phyloP scores from a whole-genome alignment of 2,888 invertebrate species.

The Eupithecia subumbrata region DNA sequence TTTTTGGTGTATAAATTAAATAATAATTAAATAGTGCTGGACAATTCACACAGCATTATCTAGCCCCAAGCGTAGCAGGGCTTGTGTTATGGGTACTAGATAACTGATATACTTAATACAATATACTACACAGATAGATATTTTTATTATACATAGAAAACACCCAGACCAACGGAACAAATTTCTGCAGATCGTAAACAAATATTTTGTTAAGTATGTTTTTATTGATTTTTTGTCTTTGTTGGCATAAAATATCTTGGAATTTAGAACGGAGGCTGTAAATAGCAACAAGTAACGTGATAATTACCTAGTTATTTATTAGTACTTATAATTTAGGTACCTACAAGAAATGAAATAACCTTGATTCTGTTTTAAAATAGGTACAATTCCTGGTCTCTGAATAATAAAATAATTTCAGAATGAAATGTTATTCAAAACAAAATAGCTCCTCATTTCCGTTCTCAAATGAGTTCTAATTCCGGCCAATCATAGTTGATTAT shows the following conservation, averaged over 20 bases:
- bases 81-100: no score
- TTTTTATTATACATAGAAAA: no score
- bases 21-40: no score
- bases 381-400: neutral
- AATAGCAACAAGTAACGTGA: neutral
- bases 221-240: neutral
- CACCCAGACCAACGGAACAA: no score
- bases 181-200: no score
- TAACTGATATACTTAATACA: no score
- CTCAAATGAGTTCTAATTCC: constrained; percentile 16
- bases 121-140: no score
- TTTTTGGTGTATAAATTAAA: no score
- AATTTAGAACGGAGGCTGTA: neutral
- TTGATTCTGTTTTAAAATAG: neutral
- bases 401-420: neutral
- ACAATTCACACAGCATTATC: no score
- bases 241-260: neutral
- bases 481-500: constrained; percentile 22
- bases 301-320: neutral
- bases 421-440: neutral
- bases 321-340: neutral
- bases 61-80: no score
- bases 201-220: neutral
- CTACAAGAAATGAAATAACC: neutral
- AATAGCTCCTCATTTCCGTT: constrained; percentile 8